Conservation (phyloP, 2,113 vertebrate genomes). For the Condylura cristata region DNA sequence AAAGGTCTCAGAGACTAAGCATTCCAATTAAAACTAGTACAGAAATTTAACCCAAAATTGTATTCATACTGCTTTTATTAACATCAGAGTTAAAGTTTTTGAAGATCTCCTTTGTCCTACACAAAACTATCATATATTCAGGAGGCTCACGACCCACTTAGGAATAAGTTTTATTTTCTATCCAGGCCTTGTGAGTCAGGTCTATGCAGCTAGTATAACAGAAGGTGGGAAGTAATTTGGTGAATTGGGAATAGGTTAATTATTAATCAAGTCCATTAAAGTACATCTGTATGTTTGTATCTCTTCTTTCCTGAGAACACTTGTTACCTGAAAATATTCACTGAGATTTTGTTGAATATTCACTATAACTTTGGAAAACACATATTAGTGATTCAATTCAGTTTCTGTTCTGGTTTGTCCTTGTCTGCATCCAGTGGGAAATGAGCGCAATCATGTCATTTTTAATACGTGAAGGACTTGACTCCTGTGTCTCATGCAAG, state of each 20-base stretch:
- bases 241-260: neutral
- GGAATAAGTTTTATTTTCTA: slow-evolving; percentile 44
- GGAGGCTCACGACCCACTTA: neutral
- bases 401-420: neutral
- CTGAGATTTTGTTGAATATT: neutral
- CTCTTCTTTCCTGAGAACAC: neutral
- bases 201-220: neutral
- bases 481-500: neutral
- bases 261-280: neutral
- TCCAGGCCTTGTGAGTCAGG: neutral
- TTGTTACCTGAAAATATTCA: neutral
- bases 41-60: slow-evolving; percentile 1
- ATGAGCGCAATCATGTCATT: neutral
- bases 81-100: slow-evolving; percentile 24
- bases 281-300: slow-evolving; percentile 1
- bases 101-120: slow-evolving; percentile 35
- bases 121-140: slow-evolving; percentile 13
- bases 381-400: neutral
- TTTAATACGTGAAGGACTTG: neutral
- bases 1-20: neutral
- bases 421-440: neutral
- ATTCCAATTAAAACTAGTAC: slow-evolving; percentile 42
- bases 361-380: neutral
- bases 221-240: neutral
- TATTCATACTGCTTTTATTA: slow-evolving; percentile 27